Evolutionary conservation across 2,113 vertebrate species (phyloP), one percentile per base, ranked within the genome.

Genomic region (Mesoclemmys tuberculata): DNA sequence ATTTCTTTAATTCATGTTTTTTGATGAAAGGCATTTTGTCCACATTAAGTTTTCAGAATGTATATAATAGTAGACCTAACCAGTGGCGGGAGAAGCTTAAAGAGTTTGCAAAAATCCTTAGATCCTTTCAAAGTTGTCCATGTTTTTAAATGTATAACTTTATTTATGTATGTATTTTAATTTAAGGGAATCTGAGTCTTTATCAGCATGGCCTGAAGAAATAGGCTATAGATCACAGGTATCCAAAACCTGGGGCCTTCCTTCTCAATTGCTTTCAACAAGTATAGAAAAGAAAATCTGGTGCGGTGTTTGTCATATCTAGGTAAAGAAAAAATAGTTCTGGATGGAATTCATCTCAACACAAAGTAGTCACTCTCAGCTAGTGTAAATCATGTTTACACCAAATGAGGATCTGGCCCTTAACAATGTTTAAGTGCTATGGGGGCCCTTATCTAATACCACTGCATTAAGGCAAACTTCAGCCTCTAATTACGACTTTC

Each of bases 41-140:
- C 88, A 64, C 41, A 10, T 82, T 94, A 90, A 85, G 71, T 6
- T 84, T 97, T 31, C 1, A 1, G 7, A 88, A 92, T 8, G 12
- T 35, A 82, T 48, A 85, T 5, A 92, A 64, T 27, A 85, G 29
- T 31, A 88, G 51, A 80, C 6, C 5, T 83, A 89, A 75, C 82
- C 51, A 12, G 9, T 81, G 21, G 0, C 31, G 11, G 87, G 80
- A 79, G 26, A 2, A 78, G 5, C 48, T 88, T 87, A 91, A 81
- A 29, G 44, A 96, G 41, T 29, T n/a, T 58, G 74, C 3, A 51
- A 2, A 85, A 83, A 8, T 75, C 85, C 77, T 93, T 85, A 64
- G 85, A 89, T 58, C 1, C 4, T 85, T 51, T 92, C 18, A 9
- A 18, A 64, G 18, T 22, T 71, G 35, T 71, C 41, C 88, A 90